Conservation (phyloP, 2,888 invertebrate species). For the Stratiomys singularior region DNA sequence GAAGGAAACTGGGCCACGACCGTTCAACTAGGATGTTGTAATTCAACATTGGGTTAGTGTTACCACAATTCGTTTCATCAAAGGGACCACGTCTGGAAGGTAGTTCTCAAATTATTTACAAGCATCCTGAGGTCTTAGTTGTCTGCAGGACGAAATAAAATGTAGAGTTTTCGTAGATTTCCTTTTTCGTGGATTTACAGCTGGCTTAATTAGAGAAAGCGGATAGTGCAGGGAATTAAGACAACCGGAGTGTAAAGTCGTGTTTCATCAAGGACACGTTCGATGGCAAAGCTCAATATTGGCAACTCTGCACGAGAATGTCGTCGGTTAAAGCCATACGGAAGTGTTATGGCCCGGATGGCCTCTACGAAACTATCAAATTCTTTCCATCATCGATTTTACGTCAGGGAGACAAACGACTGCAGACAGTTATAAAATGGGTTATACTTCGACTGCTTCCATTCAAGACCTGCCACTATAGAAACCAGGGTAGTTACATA, state of each 20-base stretch:
- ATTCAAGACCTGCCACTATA: constrained; percentile 29
- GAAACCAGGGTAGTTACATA: constrained; percentile 39
- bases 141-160: no score
- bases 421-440: constrained; percentile 48
- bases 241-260: no score
- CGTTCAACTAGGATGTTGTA: constrained; percentile 37
- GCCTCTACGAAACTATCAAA: constrained; percentile 46
- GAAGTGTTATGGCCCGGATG: neutral
- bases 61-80: neutral
- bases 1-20: constrained; percentile 28
- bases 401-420: constrained; percentile 48
- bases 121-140: no score
- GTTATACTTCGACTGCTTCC: constrained; percentile 43
- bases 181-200: no score
- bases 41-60: constrained; percentile 42
- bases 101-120: no score
- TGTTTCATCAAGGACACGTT: no score
- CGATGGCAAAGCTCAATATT: neutral
- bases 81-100: no score
- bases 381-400: constrained; percentile 48
- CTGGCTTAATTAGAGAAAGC: no score
- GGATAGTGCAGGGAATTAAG: no score
- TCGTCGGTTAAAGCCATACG: neutral
- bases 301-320: neutral
- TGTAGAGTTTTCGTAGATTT: no score